Evolutionary conservation across 2,113 vertebrate species (phyloP).

Genomic region (Barnardius zonarius): DNA sequence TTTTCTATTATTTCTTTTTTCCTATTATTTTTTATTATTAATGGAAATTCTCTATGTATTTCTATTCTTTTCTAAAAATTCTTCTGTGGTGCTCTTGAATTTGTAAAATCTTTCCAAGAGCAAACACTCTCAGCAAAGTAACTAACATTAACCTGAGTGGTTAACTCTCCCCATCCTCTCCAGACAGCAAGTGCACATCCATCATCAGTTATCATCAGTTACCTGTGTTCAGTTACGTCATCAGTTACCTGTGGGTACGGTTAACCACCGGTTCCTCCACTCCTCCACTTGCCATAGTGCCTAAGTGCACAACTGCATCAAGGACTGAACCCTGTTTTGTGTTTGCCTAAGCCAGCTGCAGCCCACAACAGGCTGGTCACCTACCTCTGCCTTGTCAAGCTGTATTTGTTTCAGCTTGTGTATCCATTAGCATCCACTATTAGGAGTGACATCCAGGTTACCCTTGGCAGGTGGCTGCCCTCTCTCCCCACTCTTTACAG

Average conservation of each 20-base stretch:
- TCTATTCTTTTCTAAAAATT: not conserved
- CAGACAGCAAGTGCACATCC: accelerated
- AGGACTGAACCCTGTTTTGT: not conserved
- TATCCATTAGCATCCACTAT: not conserved
- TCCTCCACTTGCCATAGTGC: accelerated
- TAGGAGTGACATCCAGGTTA: not conserved
- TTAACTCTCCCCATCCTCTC: not conserved
- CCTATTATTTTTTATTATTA: not conserved
- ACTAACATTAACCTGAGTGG: not conserved
- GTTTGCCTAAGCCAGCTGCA: not conserved
- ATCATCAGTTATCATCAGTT: not conserved
- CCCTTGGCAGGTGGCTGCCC: not conserved
- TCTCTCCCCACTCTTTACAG: not conserved
- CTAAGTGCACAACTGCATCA: not conserved
- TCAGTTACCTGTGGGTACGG: not conserved
- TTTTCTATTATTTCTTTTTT: not conserved
- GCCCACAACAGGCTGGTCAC: not conserved
- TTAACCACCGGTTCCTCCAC: not conserved
- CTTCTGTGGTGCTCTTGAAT: not conserved
- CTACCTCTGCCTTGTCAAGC: not conserved
- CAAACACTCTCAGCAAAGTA: not conserved
- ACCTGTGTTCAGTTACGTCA: not conserved
- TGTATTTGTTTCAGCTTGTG: not conserved
- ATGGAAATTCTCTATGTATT: not conserved
- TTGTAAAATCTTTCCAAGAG: not conserved